These are phyloP conservation scores for Xanthorhoe designata DNA, from an alignment of 2,888 invertebrate species.

Conservation along the genomic window DNA sequence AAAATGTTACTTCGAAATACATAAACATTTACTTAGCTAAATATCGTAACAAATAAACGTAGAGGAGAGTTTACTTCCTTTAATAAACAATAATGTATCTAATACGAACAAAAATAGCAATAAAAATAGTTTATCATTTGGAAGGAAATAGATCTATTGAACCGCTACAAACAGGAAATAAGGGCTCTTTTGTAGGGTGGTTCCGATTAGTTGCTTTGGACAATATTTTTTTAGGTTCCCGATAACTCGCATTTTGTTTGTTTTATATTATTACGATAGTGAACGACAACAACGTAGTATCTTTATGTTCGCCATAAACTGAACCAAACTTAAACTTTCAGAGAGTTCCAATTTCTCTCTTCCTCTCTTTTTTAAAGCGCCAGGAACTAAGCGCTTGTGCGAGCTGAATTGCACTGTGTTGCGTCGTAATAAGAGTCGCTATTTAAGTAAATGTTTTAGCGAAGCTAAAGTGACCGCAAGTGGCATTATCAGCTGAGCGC, in stretches of 20 bases:
- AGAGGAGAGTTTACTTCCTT: neutral
- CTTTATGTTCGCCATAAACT: too few species aligned
- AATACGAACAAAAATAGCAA: neutral
- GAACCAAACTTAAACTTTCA: neutral
- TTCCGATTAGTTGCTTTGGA: constrained; percentile 34
- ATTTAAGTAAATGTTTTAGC: too few species aligned
- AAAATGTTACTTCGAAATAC: neutral
- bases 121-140: constrained; percentile 30
- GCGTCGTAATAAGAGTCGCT: too few species aligned
- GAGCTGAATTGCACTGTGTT: too few species aligned
- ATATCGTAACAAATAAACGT: neutral
- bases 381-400: too few species aligned
- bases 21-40: neutral
- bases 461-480: too few species aligned
- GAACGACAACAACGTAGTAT: too few species aligned
- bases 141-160: constrained; percentile 42
- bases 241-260: neutral
- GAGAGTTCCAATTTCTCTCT: neutral
- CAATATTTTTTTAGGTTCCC: constrained; percentile 15
- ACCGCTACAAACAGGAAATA: constrained; percentile 40
- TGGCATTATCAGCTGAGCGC: too few species aligned
- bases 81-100: neutral
- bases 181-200: constrained; percentile 33
- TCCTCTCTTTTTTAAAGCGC: too few species aligned
- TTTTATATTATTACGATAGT: neutral